These are phyloP conservation scores for Xiphophorus birchmanni DNA, from an alignment of 2,797 vertebrate species.

Conservation along the genomic window DNA sequence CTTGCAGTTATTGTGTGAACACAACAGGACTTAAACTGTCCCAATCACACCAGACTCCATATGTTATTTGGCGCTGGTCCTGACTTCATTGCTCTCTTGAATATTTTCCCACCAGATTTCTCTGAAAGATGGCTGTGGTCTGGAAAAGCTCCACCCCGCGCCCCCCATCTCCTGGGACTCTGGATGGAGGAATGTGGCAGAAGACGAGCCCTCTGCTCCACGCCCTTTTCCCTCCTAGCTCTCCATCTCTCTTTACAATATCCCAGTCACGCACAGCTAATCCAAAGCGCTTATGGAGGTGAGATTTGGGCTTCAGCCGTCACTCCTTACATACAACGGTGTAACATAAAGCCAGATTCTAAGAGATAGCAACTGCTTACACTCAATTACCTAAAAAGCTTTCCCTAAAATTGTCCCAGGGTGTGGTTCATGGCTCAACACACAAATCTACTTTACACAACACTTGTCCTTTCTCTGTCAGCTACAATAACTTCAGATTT, in stretches of 20 bases:
- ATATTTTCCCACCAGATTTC: slow-evolving; percentile 73
- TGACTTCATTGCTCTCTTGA: slow-evolving; percentile 55
- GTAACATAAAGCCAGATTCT: slow-evolving; percentile 28
- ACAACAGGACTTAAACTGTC: slow-evolving; percentile 16
- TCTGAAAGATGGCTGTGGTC: slow-evolving; percentile 64
- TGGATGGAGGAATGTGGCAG: slow-evolving; percentile 70
- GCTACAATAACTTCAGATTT: not conserved
- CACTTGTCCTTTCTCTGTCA: not conserved
- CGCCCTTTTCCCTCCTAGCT: slow-evolving; percentile 45
- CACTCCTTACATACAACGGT: slow-evolving; percentile 20
- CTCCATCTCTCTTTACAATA: slow-evolving; percentile 35
- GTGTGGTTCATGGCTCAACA: slow-evolving; percentile 5
- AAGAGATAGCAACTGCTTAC: slow-evolving; percentile 19
- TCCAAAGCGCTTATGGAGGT: slow-evolving; percentile 58
- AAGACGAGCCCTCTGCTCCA: slow-evolving; percentile 48
- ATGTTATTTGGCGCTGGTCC: slow-evolving; percentile 33
- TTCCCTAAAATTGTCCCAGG: not conserved
- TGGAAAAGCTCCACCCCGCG: slow-evolving; percentile 60
- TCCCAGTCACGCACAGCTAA: slow-evolving; percentile 68
- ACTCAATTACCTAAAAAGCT: not conserved
- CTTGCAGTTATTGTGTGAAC: slow-evolving; percentile 40
- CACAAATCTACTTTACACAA: not conserved
- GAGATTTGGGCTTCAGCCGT: slow-evolving; percentile 29
- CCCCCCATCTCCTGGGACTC: slow-evolving; percentile 65
- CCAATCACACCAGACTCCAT: slow-evolving; percentile 51